Evolutionary conservation across 1,140 invertebrate species (phyloP), one percentile per base, ranked within the genome.

Genomic region (Glomeris maerens): DNA sequence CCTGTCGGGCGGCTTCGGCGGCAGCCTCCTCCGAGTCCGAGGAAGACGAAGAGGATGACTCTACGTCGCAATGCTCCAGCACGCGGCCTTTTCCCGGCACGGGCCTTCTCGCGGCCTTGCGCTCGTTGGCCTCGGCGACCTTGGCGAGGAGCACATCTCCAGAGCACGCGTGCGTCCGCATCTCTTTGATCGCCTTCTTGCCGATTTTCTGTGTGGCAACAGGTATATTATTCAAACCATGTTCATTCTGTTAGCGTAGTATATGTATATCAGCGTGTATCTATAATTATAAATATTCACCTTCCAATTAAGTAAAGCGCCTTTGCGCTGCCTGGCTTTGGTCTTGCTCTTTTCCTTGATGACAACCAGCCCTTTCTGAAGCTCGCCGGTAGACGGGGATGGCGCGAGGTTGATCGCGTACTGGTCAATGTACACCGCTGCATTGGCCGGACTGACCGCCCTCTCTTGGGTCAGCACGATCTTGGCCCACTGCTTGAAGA

Each of bases 401-500:
- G 52, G 49, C 0, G 84, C 83, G 40, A 98, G 64, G 17, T 86
- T 87, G 52, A 98, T 93, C 42, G 88, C 92, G 67, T 98, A 98
- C 55, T 92, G 84, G 66, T 94, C 81, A 38, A 98, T 75, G 66
- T 90, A 94, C 50, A 83, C 78, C 57, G 89, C 83, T 2, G 89
- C 81, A 59, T 92, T 83, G 45, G 86, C 76, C 62, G 86, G 83
- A 0, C 85, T 84, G 20, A 96, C 85, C 0, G 90, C 88, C 28
- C 92, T 69, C 65, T 98, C 94, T 56, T 98, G 62, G 0, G 91
- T 86, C 10, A 98, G 89, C 2, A 98, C 89, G 56, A 97, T 96
- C 70, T 98, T 96, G 0, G 93, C 93, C 89, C 93, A 98, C 83
- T 94, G 93, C 70, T 96, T 95, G 64, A 95, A 82, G 84, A 89